Percentiles rank a stretch among this genome's conserved stretches.
Evolutionary conservation across 2,888 invertebrate genomes (phyloP).

Genomic region (Lobophora halterata): DNA sequence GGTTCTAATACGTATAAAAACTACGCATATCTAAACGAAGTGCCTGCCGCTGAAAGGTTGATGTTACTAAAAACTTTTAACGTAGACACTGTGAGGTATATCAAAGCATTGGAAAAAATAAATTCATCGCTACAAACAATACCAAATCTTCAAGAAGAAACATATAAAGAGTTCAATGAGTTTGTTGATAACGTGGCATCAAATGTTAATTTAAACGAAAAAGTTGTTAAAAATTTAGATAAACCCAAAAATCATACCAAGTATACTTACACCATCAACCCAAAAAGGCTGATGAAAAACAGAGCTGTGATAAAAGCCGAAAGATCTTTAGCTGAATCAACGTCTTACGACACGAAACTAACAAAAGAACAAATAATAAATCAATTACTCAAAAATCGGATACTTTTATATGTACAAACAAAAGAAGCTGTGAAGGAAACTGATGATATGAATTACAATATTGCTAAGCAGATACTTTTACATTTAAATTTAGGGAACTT

Average conservation of each 20-base stretch:
- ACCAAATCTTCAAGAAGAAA: slow-evolving; percentile 36
- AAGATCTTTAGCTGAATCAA: neutral
- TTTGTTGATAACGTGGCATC: slow-evolving; percentile 47
- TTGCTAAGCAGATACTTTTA: slow-evolving; percentile 53
- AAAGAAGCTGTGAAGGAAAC: slow-evolving; percentile 44
- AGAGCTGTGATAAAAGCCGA: slow-evolving; percentile 4
- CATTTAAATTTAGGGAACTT: slow-evolving; percentile 55
- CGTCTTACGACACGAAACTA: slow-evolving; percentile 35
- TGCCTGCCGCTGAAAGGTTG: slow-evolving; percentile 47
- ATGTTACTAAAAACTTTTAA: slow-evolving; percentile 54
- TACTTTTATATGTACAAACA: slow-evolving; percentile 46
- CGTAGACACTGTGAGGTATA: slow-evolving; percentile 45
- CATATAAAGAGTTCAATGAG: slow-evolving; percentile 39
- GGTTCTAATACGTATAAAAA: slow-evolving; percentile 52
- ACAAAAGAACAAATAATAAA: slow-evolving; percentile 57
- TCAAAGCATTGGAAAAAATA: slow-evolving; percentile 44
- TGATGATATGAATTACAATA: slow-evolving; percentile 50
- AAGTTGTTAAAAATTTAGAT: slow-evolving; percentile 39
- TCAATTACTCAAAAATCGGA: slow-evolving; percentile 61
- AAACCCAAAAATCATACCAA: slow-evolving; percentile 22
- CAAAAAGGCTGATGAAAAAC: slow-evolving; percentile 1
- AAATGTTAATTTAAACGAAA: slow-evolving; percentile 46
- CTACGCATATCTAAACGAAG: slow-evolving; percentile 38
- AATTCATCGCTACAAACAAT: slow-evolving; percentile 33
- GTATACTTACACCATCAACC: neutral